Percentiles rank a stretch among this genome's conserved stretches.
Evolutionary conservation across 2,797 vertebrate species (phyloP).

Genomic region (Enoplosus armatus): DNA sequence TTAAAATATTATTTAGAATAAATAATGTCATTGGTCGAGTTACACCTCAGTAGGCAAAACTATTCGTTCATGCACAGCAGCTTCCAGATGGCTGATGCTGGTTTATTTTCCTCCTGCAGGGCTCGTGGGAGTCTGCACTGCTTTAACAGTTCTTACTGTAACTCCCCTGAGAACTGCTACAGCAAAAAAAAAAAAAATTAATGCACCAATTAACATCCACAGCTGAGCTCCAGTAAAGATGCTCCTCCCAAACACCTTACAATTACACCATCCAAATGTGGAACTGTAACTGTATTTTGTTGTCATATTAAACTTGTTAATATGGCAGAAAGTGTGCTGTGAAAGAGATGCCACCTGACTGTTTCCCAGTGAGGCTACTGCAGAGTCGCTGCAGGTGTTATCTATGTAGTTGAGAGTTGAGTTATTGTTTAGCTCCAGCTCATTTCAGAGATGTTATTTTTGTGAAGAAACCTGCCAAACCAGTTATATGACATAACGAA

Average conservation of each 20-base stretch:
- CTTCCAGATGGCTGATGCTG: conserved; percentile 54
- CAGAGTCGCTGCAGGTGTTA: not conserved
- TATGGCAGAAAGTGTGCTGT: not conserved
- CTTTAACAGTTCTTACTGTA: conserved; percentile 38
- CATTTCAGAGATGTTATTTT: not conserved
- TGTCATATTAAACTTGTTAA: not conserved
- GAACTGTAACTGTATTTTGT: not conserved
- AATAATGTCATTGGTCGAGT: not conserved
- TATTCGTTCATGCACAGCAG: conserved; percentile 4
- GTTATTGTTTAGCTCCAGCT: conserved; percentile 9
- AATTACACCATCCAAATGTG: not conserved
- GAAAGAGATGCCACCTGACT: not conserved
- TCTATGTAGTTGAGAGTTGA: not conserved
- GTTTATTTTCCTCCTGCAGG: conserved; percentile 35
- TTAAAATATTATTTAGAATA: not conserved
- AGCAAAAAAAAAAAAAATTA: not conserved
- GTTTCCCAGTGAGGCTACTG: not conserved
- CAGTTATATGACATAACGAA: conserved; percentile 4
- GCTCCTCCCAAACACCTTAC: not conserved
- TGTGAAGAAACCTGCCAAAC: conserved; percentile 21
- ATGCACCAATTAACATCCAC: conserved; percentile 38
- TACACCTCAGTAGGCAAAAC: not conserved
- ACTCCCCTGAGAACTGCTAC: conserved; percentile 11
- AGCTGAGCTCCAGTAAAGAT: not conserved
- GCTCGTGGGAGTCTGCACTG: conserved; percentile 33